Evolutionary conservation across 2,888 invertebrate species (phyloP).

Genomic region (Phengaris arion): DNA sequence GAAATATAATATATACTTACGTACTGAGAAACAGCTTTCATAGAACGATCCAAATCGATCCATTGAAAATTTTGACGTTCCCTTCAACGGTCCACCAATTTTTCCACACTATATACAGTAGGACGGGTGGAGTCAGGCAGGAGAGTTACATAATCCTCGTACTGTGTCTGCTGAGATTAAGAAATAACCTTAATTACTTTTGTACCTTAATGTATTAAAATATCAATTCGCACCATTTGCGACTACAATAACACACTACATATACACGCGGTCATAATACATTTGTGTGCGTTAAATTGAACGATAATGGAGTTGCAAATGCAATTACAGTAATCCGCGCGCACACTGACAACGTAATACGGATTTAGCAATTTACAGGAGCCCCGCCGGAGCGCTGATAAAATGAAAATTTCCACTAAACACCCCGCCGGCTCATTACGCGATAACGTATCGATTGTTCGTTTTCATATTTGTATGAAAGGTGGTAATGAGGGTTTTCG

Average conservation of each 20-base stretch:
- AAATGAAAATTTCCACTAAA: constrained; percentile 39
- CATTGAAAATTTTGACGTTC: too few relatives aligned
- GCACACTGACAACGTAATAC: constrained; percentile 48
- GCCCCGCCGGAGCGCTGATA: constrained; percentile 32
- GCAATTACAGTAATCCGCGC: constrained; percentile 58
- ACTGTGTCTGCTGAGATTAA: neutral
- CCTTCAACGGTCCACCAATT: too few relatives aligned
- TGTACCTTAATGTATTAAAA: neutral
- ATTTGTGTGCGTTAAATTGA: constrained; percentile 35
- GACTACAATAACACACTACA: neutral
- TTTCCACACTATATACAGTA: too few relatives aligned
- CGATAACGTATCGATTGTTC: constrained; percentile 19
- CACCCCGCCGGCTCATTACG: constrained; percentile 30
- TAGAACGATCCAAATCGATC: too few relatives aligned
- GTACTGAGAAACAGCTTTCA: too few relatives aligned
- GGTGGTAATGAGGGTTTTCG: too few relatives aligned
- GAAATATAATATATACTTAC: too few relatives aligned
- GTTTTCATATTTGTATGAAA: constrained; percentile 1
- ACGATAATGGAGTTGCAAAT: constrained; percentile 43
- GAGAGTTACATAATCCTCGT: neutral
- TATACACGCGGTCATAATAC: constrained; percentile 33
- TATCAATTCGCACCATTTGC: constrained; percentile 16
- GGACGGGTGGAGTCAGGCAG: too few relatives aligned
- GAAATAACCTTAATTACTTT: constrained; percentile 18
- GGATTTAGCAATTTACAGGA: constrained; percentile 51